Base-by-base conservation (phyloP, 2,113 vertebrate species). In the Pseudonaja textilis region DNA sequence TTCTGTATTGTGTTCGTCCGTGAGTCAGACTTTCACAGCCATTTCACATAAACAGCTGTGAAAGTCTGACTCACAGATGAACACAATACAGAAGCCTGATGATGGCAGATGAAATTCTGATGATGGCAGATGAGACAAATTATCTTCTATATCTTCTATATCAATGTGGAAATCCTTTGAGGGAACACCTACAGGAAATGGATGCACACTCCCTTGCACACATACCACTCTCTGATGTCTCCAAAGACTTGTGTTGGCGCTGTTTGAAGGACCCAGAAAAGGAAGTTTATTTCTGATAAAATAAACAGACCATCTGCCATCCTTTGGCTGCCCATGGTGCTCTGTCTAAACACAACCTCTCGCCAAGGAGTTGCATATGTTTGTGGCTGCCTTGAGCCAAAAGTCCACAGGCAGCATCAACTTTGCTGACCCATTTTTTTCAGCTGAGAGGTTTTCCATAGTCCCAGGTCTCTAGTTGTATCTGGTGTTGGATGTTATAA, bases 271-370 rank as follows among this genome's bases (percentile, higher is more conserved):
- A 89, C 47, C 7, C 5, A 95, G 95, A 95, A 0, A 55, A 93
- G 95, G 95, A 93, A 92, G 93, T 96, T 96, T 96, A 95, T 95
- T 94, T 95, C 95, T 91, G 42, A 93, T 94, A 94, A 95, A 92
- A 94, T 96, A 96, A 96, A 96, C 92, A 93, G 56, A 81, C 25
- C 18, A 81, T 89, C 90, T 57, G 91, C 59, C 95, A 96, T 96
- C 94, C 95, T 96, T 94, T 94, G 57, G 69, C 29, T 50, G 61
- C 12, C n/a, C 55, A 5, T 1, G 87, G 94, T 54, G 64, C 88
- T 52, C 90, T 54, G 92, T 94, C 89, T 91, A 94, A 96, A 93
- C 81, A 89, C 95, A 39, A 59, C 59, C 93, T 57, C 18, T 55
- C 74, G 91, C 22, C 93, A 54, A 89, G 91, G 57, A 1, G 52